phyloP scores from a whole-genome alignment of 92 coral and sea anemone genomes.

The Parazoanthus atlanticus region DNA sequence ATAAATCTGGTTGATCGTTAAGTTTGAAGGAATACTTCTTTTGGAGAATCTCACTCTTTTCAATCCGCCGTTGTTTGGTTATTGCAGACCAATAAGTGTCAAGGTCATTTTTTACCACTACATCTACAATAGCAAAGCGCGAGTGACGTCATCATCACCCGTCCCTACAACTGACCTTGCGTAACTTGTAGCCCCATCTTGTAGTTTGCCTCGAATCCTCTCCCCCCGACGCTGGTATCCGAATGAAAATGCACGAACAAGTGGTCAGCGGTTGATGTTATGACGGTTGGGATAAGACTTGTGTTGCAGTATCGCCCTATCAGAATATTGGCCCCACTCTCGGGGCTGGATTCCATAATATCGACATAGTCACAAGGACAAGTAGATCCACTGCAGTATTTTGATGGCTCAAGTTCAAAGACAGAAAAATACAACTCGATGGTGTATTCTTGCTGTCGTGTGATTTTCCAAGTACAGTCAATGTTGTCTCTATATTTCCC shows the following conservation, averaged over 20 bases:
- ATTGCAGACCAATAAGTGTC: no score
- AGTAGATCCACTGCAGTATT: slow-evolving; percentile 16
- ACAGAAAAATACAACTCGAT: slow-evolving; percentile 13
- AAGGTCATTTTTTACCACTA: no score
- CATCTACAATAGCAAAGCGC: no score
- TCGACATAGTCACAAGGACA: slow-evolving; percentile 36
- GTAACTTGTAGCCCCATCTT: background rate
- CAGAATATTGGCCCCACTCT: background rate
- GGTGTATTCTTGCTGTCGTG: slow-evolving; percentile 7
- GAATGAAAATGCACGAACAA: slow-evolving; percentile 20
- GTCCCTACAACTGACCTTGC: background rate
- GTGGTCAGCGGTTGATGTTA: slow-evolving; percentile 24
- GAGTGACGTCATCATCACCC: no score
- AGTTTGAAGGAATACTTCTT: no score
- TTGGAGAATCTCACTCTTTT: no score
- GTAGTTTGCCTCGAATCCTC: slow-evolving; percentile 19
- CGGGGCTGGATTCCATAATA: slow-evolving; percentile 22
- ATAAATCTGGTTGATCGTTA: no score
- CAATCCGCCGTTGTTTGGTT: no score
- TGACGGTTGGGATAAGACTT: background rate
- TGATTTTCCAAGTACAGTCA: slow-evolving; percentile 31
- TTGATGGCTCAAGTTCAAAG: slow-evolving; percentile 19
- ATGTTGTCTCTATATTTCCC: slow-evolving; percentile 18
- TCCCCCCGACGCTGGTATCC: slow-evolving; percentile 13
- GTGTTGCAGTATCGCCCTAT: slow-evolving; percentile 20